These are phyloP conservation scores for Denticeps clupeoides DNA, from an alignment of 2,797 vertebrate species.

Conservation along the genomic window DNA sequence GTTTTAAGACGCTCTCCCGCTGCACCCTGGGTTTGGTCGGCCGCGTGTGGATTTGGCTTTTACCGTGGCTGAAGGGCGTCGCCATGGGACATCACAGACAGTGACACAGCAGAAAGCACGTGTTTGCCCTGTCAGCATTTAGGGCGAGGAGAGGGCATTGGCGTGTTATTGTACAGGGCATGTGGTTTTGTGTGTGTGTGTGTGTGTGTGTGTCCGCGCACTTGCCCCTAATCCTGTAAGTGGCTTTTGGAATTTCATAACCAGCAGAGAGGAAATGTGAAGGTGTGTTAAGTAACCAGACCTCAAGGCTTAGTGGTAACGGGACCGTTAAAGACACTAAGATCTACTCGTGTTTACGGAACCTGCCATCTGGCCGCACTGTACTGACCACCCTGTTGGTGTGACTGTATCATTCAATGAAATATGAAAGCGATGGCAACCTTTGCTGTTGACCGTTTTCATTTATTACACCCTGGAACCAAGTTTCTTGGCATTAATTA, in stretches of 20 bases:
- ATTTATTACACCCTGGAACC: too few relatives aligned
- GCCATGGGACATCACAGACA: not conserved
- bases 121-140: not conserved
- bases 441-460: too few relatives aligned
- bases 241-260: slow-evolving; percentile 39
- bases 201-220: slow-evolving; percentile 18
- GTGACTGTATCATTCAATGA: too few relatives aligned
- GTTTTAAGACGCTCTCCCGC: too few relatives aligned
- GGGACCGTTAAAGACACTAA: not conserved
- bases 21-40: not conserved
- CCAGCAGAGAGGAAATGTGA: slow-evolving; percentile 9
- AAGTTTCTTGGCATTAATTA: too few relatives aligned
- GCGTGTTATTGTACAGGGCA: not conserved
- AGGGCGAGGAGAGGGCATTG: not conserved
- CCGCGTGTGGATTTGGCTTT: not conserved
- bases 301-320: slow-evolving; percentile 2
- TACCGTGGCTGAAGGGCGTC: slow-evolving; percentile 12
- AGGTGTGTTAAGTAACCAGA: slow-evolving; percentile 12
- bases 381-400: too few relatives aligned
- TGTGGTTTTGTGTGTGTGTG: not conserved
- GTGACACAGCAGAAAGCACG: slow-evolving; percentile 9
- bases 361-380: not conserved
- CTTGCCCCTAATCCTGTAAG: slow-evolving; percentile 39
- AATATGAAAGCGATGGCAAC: too few relatives aligned
- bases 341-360: not conserved